A percentile compares a stretch with the other conserved stretches of the same genome.
phyloP scores from a whole-genome alignment of 1,140 invertebrate species.

The Ips typographus region DNA sequence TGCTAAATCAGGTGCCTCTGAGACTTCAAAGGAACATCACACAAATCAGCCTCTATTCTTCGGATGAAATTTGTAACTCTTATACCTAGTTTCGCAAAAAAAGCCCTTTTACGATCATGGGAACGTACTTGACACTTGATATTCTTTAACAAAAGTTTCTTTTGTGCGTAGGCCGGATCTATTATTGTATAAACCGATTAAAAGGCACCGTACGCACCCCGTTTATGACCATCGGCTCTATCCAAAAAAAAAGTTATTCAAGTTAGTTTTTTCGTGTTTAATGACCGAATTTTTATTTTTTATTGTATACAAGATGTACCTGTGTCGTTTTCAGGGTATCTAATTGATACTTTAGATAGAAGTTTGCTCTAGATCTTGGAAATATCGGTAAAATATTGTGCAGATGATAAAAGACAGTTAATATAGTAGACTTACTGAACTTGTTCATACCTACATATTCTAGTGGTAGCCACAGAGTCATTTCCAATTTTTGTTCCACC shows the following conservation, averaged over 20 bases:
- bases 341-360: no score
- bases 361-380: no score
- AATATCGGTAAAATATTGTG: no score
- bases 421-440: no score
- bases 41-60: slow-evolving; percentile 31
- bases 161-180: slow-evolving; percentile 14
- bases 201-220: slow-evolving; percentile 19
- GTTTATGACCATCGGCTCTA: slow-evolving; percentile 24
- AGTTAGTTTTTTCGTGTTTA: slow-evolving; percentile 27
- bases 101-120: slow-evolving; percentile 44
- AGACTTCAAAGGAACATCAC: slow-evolving; percentile 38
- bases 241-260: slow-evolving; percentile 21
- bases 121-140: slow-evolving; percentile 51
- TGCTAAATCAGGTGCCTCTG: slow-evolving; percentile 41
- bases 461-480: no score
- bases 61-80: slow-evolving; percentile 50
- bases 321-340: neutral
- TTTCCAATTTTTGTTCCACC: no score
- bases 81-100: slow-evolving; percentile 47
- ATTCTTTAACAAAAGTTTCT: slow-evolving; percentile 31
- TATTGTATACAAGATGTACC: neutral
- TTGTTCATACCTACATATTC: no score
- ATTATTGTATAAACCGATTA: slow-evolving; percentile 23
- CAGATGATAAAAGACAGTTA: no score
- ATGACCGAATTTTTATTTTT: slow-evolving; percentile 22